A percentile compares a stretch with the other conserved stretches of the same genome.
Conservation (phyloP, 2,797 vertebrate species). For the Syngnathus acus region DNA sequence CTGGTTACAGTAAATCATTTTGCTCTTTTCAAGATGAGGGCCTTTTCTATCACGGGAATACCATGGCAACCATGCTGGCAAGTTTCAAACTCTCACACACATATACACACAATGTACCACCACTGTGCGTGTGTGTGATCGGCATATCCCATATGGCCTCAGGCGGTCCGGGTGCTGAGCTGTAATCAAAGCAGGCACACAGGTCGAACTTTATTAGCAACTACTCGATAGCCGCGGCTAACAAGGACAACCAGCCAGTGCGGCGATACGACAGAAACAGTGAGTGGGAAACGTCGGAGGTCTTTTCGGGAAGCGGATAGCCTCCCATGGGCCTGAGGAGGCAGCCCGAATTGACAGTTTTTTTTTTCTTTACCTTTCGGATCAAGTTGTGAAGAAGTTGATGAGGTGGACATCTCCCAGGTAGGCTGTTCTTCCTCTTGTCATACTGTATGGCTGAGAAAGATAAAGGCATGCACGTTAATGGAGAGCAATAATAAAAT, state of each 20-base stretch:
- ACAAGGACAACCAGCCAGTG: slow-evolving; percentile 44
- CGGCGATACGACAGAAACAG: slow-evolving; percentile 17
- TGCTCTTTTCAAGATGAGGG: slow-evolving; percentile 58
- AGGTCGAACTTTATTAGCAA: slow-evolving; percentile 82
- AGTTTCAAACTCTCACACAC: slow-evolving; percentile 25
- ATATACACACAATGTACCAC: slow-evolving; percentile 22
- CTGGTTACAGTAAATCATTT: slow-evolving; percentile 34
- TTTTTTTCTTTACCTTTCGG: neutral
- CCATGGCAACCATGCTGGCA: slow-evolving; percentile 61
- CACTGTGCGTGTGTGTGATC: slow-evolving; percentile 44
- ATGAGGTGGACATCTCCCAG: neutral
- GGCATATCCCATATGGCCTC: slow-evolving; percentile 51
- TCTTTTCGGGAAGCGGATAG: slow-evolving; percentile 24
- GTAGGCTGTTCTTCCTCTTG: neutral
- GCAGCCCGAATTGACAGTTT: neutral
- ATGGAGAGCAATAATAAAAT: neutral
- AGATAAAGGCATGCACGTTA: neutral
- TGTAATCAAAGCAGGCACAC: slow-evolving; percentile 75
- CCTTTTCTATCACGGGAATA: slow-evolving; percentile 50
- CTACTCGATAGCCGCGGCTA: slow-evolving; percentile 69
- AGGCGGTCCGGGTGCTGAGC: slow-evolving; percentile 49
- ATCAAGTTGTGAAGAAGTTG: neutral
- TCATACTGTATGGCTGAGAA: neutral
- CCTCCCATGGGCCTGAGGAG: slow-evolving; percentile 25
- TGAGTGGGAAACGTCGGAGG: slow-evolving; percentile 14